phyloP scores from a whole-genome alignment of 2,113 vertebrate genomes.

The Misgurnus anguillicaudatus region DNA sequence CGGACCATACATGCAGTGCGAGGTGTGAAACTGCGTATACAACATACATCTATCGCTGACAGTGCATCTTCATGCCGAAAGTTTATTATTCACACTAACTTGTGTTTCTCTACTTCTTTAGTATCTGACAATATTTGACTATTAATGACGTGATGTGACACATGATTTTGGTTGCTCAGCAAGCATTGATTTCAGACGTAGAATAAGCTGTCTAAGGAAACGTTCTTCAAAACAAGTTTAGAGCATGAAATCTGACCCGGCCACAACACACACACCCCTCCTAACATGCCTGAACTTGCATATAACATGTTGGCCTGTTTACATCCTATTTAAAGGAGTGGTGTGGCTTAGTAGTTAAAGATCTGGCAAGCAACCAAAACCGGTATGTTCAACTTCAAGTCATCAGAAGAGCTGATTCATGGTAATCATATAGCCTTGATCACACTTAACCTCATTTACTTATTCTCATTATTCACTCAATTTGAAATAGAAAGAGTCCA shows the following conservation, averaged over 20 bases:
- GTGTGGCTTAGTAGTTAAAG: neutral
- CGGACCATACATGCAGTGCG: too few species aligned
- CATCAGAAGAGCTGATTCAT: neutral
- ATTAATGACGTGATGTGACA: too few species aligned
- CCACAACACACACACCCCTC: conserved; percentile 24
- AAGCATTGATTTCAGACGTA: conserved; percentile 38
- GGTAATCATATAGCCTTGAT: neutral
- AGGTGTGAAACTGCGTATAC: too few species aligned
- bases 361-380: neutral
- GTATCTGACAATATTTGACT: too few species aligned
- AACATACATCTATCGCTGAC: too few species aligned
- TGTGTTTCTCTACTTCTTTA: too few species aligned
- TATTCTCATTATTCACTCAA: too few species aligned
- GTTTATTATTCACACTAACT: too few species aligned
- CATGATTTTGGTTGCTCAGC: conserved; percentile 9
- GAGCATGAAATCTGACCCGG: conserved; percentile 32
- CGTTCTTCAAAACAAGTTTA: conserved; percentile 20
- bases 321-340: neutral
- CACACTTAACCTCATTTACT: neutral
- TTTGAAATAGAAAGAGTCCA: too few species aligned
- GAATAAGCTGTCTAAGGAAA: neutral
- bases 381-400: neutral
- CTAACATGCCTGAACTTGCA: conserved; percentile 42
- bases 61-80: neutral
- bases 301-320: neutral